Evolutionary conservation across 2,888 invertebrate species (phyloP).

Genomic region (Drosophila suboccidentalis): DNA sequence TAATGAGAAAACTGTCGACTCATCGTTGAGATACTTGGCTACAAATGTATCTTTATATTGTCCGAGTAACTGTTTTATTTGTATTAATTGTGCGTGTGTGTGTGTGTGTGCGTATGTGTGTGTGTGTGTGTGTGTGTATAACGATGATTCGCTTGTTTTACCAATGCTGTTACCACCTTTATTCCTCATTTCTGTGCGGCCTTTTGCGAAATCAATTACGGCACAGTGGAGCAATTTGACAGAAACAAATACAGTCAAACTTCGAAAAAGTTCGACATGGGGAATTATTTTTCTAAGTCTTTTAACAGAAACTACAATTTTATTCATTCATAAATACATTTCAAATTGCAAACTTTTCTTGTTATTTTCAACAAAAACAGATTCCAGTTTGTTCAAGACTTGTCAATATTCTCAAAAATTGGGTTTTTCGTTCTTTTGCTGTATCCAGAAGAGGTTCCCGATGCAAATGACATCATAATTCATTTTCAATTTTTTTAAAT

Average conservation of each 20-base stretch:
- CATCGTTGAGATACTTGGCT: conserved; percentile 22
- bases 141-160: conserved; percentile 40
- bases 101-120: background rate
- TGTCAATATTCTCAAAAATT: too few relatives aligned
- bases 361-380: too few relatives aligned
- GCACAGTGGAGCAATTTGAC: conserved; percentile 31
- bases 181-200: background rate
- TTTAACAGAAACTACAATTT: too few relatives aligned
- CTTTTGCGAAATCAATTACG: conserved; percentile 68
- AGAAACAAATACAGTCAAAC: background rate
- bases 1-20: conserved; percentile 26
- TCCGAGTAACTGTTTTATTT: background rate
- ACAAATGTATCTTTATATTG: conserved; percentile 19
- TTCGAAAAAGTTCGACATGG: too few relatives aligned
- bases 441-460: too few relatives aligned
- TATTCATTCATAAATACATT: too few relatives aligned
- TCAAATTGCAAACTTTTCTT: too few relatives aligned
- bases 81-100: background rate
- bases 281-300: too few relatives aligned
- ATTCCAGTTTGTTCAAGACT: too few relatives aligned
- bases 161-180: conserved; percentile 35
- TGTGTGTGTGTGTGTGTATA: conserved; percentile 16
- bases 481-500: too few relatives aligned
- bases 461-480: too few relatives aligned
- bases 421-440: too few relatives aligned